Evolutionary conservation across 2,113 vertebrate genomes (phyloP).

Genomic region (Malaclemys terrapin): DNA sequence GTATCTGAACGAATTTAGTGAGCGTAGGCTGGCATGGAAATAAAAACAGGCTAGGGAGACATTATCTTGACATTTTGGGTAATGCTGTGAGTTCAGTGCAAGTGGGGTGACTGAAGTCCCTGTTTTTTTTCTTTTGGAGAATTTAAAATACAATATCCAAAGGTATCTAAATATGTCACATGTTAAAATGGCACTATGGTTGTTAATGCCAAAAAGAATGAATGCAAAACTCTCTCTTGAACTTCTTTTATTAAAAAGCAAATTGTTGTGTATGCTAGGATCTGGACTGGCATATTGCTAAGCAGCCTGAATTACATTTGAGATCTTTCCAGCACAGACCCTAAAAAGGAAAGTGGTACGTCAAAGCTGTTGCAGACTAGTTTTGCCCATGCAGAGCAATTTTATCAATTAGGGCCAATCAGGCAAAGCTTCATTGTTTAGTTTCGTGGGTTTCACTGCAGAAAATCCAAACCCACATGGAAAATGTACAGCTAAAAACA

Average conservation of each 20-base stretch:
- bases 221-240: not conserved
- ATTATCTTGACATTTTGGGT: conserved; percentile 38
- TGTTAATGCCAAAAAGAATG: not conserved
- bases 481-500: not conserved
- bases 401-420: not conserved
- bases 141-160: not conserved
- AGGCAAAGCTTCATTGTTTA: not conserved
- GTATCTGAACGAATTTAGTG: conserved; percentile 48
- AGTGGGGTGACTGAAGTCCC: not conserved
- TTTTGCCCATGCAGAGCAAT: too few relatives aligned
- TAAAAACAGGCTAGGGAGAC: conserved; percentile 39
- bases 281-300: not conserved
- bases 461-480: not conserved
- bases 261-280: not conserved
- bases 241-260: not conserved
- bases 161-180: not conserved
- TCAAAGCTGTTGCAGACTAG: not conserved
- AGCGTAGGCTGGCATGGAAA: conserved; percentile 10
- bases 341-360: not conserved
- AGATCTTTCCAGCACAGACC: not conserved
- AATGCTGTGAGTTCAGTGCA: conserved; percentile 15
- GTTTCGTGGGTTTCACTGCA: not conserved
- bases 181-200: not conserved
- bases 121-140: conserved; percentile 12
- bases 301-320: not conserved